These are phyloP conservation scores for Drosophila triauraria DNA, from an alignment of 1,140 invertebrate species.

Conservation along the genomic window DNA sequence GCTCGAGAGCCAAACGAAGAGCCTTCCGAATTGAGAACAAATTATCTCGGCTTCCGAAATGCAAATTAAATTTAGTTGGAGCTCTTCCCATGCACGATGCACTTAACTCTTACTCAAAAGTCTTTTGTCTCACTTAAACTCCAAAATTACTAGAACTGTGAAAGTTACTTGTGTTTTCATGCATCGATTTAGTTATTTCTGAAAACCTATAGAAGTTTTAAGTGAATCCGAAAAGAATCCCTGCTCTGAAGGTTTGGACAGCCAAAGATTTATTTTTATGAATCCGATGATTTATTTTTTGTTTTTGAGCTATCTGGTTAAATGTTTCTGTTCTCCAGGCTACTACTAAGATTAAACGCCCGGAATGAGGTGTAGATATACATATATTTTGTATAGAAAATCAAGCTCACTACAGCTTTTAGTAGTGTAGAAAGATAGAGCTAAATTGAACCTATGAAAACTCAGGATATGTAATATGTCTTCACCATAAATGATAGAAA, in stretches of 20 bases:
- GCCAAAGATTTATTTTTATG: background rate
- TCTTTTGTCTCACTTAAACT: background rate
- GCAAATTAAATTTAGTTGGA: background rate
- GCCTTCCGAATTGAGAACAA: slow-evolving; percentile 2
- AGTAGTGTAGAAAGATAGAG: too few relatives aligned
- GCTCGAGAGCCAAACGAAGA: slow-evolving; percentile 1
- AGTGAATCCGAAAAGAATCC: background rate
- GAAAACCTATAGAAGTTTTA: background rate
- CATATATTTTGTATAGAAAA: background rate
- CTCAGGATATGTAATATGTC: too few relatives aligned
- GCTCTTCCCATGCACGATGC: too few relatives aligned
- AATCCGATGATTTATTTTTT: too few relatives aligned
- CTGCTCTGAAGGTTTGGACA: too few relatives aligned
- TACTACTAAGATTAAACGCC: too few relatives aligned
- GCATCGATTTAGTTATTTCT: background rate
- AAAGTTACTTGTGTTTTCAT: slow-evolving; percentile 11
- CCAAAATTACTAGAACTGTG: background rate
- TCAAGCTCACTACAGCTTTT: background rate
- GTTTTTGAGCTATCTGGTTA: too few relatives aligned
- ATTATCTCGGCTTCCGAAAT: slow-evolving; percentile 12
- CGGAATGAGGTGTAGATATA: background rate
- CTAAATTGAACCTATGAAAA: too few relatives aligned
- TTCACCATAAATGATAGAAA: too few relatives aligned
- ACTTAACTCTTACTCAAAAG: background rate
- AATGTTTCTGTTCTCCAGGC: too few relatives aligned